Conservation (phyloP, 2,888 invertebrate genomes). For the Nomada hirtipes region DNA sequence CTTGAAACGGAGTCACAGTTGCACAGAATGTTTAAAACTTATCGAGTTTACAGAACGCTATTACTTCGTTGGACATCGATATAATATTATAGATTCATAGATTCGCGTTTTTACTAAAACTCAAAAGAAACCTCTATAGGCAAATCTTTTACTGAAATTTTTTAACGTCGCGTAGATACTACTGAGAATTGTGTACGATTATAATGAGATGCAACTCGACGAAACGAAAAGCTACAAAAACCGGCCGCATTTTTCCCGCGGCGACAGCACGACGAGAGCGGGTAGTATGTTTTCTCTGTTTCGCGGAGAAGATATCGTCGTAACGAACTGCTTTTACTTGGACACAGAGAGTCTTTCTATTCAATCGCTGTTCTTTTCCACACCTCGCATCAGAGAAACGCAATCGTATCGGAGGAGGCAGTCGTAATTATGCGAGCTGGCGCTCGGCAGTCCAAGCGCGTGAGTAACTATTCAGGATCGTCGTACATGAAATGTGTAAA, state of each 20-base stretch:
- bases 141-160: slow-evolving; percentile 50
- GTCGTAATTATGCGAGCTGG: slow-evolving; percentile 36
- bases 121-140: slow-evolving; percentile 24
- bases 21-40: slow-evolving; percentile 27
- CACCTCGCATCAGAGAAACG: slow-evolving; percentile 37
- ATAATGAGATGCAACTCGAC: not conserved
- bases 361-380: slow-evolving; percentile 17
- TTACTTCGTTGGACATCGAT: slow-evolving; percentile 59
- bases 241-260: slow-evolving; percentile 10
- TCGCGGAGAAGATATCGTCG: not conserved
- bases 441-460: slow-evolving; percentile 48
- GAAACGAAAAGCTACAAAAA: not conserved
- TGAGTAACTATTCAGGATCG: slow-evolving; percentile 77
- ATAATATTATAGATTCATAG: slow-evolving; percentile 45
- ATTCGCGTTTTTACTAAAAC: slow-evolving; percentile 58
- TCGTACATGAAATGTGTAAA: slow-evolving; percentile 58
- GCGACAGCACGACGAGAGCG: not conserved
- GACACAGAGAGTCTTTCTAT: slow-evolving; percentile 13
- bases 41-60: slow-evolving; percentile 25
- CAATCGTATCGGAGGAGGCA: slow-evolving; percentile 35
- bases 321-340: slow-evolving; percentile 20
- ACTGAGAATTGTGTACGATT: not conserved
- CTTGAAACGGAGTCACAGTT: slow-evolving; percentile 13
- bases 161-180: slow-evolving; percentile 45
- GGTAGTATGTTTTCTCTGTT: slow-evolving; percentile 1